A percentile compares a stretch with the other conserved stretches of the same genome.
phyloP scores from a whole-genome alignment of 2,888 invertebrate species.

The Acleris literana region DNA sequence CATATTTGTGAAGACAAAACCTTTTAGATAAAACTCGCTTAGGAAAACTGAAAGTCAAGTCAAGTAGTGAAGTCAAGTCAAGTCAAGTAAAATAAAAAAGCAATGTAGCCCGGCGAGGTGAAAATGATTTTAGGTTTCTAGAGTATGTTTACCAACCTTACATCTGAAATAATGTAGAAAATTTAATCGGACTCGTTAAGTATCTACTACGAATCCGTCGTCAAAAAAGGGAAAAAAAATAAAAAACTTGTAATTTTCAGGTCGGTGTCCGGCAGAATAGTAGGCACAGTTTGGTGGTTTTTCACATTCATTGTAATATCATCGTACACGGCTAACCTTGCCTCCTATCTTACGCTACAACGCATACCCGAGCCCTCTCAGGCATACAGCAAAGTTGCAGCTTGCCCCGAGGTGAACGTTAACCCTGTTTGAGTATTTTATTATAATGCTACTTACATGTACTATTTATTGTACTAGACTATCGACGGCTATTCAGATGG shows the following conservation, averaged over 20 bases:
- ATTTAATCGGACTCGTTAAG: not conserved
- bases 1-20: conserved; percentile 7
- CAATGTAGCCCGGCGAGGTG: conserved; percentile 12
- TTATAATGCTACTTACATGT: not conserved
- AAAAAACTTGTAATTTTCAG: conserved; percentile 60
- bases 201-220: too few relatives aligned
- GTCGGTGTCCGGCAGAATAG: conserved; percentile 94
- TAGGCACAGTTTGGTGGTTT: conserved; percentile 99
- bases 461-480: not conserved
- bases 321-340: conserved; percentile 98
- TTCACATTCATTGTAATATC: conserved; percentile 98
- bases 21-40: conserved; percentile 16
- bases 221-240: not conserved
- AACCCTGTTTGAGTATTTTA: conserved; percentile 6
- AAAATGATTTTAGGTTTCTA: conserved; percentile 1
- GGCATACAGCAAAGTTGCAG: conserved; percentile 59
- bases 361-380: conserved; percentile 96
- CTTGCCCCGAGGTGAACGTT: conserved; percentile 64
- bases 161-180: not conserved
- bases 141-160: not conserved
- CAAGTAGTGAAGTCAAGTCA: conserved; percentile 6
- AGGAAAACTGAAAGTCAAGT: conserved; percentile 15
- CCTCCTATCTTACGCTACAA: conserved; percentile 97
- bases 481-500: conserved; percentile 3
- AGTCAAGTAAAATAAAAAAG: conserved; percentile 24